phyloP scores from a whole-genome alignment of 2,797 vertebrate species.

The Orientallactaga sibirica region DNA sequence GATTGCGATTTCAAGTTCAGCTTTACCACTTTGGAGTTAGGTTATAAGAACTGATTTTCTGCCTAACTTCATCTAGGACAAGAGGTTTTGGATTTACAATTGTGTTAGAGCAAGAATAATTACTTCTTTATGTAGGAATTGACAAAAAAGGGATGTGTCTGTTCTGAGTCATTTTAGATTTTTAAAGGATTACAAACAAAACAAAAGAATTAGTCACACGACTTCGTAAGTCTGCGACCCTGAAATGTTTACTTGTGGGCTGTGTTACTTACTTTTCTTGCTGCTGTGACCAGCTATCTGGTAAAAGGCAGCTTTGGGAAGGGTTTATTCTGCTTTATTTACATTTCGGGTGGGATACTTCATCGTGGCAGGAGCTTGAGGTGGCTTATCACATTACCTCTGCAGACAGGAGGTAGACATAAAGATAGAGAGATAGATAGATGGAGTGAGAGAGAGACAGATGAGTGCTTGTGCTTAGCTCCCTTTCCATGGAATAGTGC shows the following conservation, averaged over 20 bases:
- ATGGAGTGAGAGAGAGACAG: too few species aligned
- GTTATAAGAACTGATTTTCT: background rate
- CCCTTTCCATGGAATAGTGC: too few species aligned
- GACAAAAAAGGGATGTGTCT: background rate
- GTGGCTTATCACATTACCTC: too few species aligned
- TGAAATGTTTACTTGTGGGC: background rate
- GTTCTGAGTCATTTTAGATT: background rate
- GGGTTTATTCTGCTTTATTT: too few species aligned
- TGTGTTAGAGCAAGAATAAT: constrained; percentile 10
- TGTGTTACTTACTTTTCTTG: too few species aligned
- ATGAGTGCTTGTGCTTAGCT: too few species aligned
- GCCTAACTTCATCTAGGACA: background rate
- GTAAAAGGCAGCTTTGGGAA: too few species aligned
- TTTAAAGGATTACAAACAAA: background rate
- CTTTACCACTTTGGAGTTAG: background rate
- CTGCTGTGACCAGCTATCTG: too few species aligned
- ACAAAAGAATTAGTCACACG: background rate
- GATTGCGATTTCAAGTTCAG: background rate
- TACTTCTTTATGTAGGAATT: background rate
- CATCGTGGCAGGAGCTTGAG: too few species aligned
- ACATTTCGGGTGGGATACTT: too few species aligned
- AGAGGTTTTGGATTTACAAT: background rate
- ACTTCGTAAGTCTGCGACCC: background rate
- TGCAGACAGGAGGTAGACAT: too few species aligned
- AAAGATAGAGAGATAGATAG: too few species aligned